A percentile compares a stretch with the other conserved stretches of the same genome.
Conservation (phyloP, 2,888 invertebrate species). For the Nyleta sp. region DNA sequence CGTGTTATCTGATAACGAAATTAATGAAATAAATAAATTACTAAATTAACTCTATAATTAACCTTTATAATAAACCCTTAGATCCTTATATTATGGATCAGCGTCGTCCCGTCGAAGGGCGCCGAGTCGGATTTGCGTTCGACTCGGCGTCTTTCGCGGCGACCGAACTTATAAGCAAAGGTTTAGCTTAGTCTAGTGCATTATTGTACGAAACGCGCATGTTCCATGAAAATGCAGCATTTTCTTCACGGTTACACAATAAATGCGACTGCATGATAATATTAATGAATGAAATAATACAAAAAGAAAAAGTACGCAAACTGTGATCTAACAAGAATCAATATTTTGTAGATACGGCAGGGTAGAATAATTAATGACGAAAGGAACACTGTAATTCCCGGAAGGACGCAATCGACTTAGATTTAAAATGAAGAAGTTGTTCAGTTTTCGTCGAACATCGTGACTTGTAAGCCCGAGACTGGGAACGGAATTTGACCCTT, state of each 20-base stretch:
- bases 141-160: conserved; percentile 3
- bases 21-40: not conserved
- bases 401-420: conserved; percentile 19
- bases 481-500: too few species aligned
- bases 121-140: not conserved
- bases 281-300: not conserved
- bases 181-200: conserved; percentile 47
- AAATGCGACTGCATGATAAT: conserved; percentile 30
- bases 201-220: conserved; percentile 48
- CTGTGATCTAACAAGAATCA: conserved; percentile 55
- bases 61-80: conserved; percentile 27
- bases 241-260: conserved; percentile 44
- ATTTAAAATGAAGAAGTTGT: conserved; percentile 55
- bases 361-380: conserved; percentile 39
- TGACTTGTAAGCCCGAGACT: too few species aligned
- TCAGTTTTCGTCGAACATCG: conserved; percentile 67
- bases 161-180: conserved; percentile 24
- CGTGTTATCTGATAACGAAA: conserved; percentile 35
- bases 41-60: conserved; percentile 7
- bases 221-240: conserved; percentile 59
- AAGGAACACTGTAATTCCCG: conserved; percentile 31
- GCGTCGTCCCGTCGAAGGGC: not conserved
- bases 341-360: conserved; percentile 57
- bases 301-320: conserved; percentile 39
- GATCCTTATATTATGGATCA: conserved; percentile 29